These are phyloP conservation scores for Cryptocheilus praepositus DNA, from an alignment of 2,888 invertebrate genomes.

Conservation along the genomic window DNA sequence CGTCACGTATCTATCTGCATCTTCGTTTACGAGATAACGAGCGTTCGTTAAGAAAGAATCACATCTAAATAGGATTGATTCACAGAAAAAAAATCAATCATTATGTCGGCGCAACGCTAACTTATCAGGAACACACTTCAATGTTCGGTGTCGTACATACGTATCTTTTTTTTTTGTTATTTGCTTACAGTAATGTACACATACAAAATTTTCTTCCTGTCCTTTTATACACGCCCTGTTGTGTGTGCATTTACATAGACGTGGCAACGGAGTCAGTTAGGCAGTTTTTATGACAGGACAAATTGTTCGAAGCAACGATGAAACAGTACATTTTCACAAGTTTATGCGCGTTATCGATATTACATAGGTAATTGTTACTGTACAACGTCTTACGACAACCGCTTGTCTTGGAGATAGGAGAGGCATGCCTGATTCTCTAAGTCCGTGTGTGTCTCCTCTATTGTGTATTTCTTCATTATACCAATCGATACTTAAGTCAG, in stretches of 20 bases:
- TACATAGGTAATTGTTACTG: conserved; percentile 10
- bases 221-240: conserved; percentile 8
- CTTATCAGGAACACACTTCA: conserved; percentile 42
- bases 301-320: conserved; percentile 33
- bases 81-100: conserved; percentile 26
- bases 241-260: conserved; percentile 2
- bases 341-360: conserved; percentile 7
- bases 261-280: conserved; percentile 10
- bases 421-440: neutral
- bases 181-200: conserved; percentile 37
- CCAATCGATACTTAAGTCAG: no score
- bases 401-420: neutral
- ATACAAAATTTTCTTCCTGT: conserved; percentile 17
- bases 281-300: conserved; percentile 29
- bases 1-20: conserved; percentile 34
- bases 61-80: conserved; percentile 37
- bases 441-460: neutral
- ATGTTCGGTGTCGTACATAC: conserved; percentile 4
- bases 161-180: conserved; percentile 10
- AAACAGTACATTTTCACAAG: conserved; percentile 21
- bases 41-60: conserved; percentile 27
- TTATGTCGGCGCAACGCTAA: conserved; percentile 26
- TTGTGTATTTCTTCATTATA: neutral
- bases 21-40: conserved; percentile 28
- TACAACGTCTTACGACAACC: conserved; percentile 8